Evolutionary conservation across 2,888 invertebrate genomes (phyloP), one percentile per base, ranked within the genome.

Genomic region (Orthosia gothica): DNA sequence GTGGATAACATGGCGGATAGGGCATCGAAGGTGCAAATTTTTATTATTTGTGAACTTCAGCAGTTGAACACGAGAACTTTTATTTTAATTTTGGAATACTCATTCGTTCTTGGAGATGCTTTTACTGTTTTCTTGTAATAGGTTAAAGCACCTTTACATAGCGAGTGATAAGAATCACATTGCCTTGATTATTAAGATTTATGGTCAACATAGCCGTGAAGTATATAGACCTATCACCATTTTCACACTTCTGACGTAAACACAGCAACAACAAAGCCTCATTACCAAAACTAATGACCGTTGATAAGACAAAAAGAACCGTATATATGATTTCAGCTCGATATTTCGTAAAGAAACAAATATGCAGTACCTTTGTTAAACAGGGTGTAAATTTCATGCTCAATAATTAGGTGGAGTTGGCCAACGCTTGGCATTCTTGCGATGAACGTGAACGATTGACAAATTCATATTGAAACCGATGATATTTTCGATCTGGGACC

Each of bases 381-480:
- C 87, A 86, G 84, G 85, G 81, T 89, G 88, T 88, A 81, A 89
- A 86, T 78, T 85, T 85, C 76, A 86, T 81, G 86, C 78, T 70
- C 68, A 68, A 57, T 85, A 84, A 81, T 71, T 82, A 78, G 55
- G 57, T 47, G 50, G 20, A 71, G 59, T 81, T 80, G 50, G 62
- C n/a, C 15, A 79, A 86, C 69, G 11, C 3, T 26, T 32, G 50
- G 47, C 73, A 78, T 76, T 76, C 79, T 79, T 57, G 73, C 70
- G 32, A 74, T 66, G 54, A 64, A 72, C 65, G 61, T 61, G 69
- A 73, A 68, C 72, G 64, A 75, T 78, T 78, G 77, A 83, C 73
- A 79, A 79, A 75, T 67, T 59, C 23, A 65, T 76, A 85, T 52
- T 49, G 54, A 64, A 70, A 52, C 58, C 64, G 69, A 65, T 70